Base-by-base conservation (phyloP, 2,113 vertebrate genomes). In the Nothobranchius furzeri region DNA sequence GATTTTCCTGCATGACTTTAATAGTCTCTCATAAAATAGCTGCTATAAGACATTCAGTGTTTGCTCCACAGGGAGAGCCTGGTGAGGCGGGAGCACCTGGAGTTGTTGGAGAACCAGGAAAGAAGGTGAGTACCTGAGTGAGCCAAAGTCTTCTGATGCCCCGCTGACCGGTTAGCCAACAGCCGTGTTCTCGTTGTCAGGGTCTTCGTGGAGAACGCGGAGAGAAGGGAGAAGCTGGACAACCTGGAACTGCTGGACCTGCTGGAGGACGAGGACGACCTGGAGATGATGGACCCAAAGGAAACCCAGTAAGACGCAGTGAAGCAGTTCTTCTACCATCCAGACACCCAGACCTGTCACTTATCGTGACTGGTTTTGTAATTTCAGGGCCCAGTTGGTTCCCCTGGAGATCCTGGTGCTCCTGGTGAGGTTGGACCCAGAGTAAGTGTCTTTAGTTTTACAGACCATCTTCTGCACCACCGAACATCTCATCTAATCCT, bases 351-450 rank as follows among this genome's bases (percentile, higher is more conserved):
- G 14, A 4, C 37, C 12, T 40, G 1, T 15, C 15, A 65, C 7
- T 24, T 0, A 3, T 0, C 42, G 2, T 47, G 2, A 30, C 54
- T 25, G 64, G 17, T 69, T 53, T 1, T 79, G 15, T 60, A 7
- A 42, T 52, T 47, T 68, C 67, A 98, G 96, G 96, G 96, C 68
- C 96, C 96, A 2, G 96, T 98, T 2, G 96, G 96, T 81, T 98
- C 97, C 87, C 96, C 96, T 17, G 96, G 96, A 11, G 96, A 98
- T 82, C 95, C 96, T 4, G 96, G 96, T 0, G 94, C 96, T 10
- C 84, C 94, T 8, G 96, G 96, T 60, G 96, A 95, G 89, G 70
- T 93, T 20, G 96, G 96, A 30, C 94, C 95, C 12, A 85, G 95
- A 89, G 96, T 98, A 81, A 96, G 96, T 95, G 50, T 14, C 20